phyloP scores from a whole-genome alignment of 53 echinoderm and acorn worm species.

The Antedon mediterranea region DNA sequence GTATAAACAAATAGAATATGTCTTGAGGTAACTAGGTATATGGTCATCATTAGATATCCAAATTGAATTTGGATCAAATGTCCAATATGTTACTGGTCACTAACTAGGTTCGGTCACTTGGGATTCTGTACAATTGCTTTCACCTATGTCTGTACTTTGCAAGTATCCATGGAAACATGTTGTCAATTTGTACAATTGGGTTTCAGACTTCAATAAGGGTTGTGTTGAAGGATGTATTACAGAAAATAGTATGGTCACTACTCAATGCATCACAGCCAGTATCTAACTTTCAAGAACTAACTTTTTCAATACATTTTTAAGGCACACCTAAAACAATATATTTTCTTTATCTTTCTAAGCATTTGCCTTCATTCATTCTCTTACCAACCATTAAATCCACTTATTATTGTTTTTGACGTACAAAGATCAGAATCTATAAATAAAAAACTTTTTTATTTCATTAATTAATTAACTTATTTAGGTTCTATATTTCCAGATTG shows the following conservation, averaged over 20 bases:
- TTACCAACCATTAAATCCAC: too few relatives aligned
- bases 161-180: background rate
- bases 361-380: too few relatives aligned
- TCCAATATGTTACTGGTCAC: background rate
- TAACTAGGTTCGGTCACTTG: background rate
- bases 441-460: too few relatives aligned
- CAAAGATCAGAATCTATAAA: too few relatives aligned
- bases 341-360: too few relatives aligned
- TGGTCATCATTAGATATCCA: background rate
- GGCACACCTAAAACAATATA: too few relatives aligned
- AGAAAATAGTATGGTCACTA: background rate
- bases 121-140: background rate
- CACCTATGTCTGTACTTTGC: background rate
- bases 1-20: background rate
- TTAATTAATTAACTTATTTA: too few relatives aligned
- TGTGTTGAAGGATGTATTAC: background rate
- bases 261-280: too few relatives aligned
- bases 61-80: background rate
- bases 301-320: too few relatives aligned
- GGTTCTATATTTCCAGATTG: too few relatives aligned
- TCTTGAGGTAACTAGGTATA: background rate
- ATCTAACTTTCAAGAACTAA: too few relatives aligned
- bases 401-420: too few relatives aligned
- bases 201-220: background rate
- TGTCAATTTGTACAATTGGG: background rate